phyloP scores from a whole-genome alignment of 2,113 vertebrate genomes.

The Caranx melampygus region DNA sequence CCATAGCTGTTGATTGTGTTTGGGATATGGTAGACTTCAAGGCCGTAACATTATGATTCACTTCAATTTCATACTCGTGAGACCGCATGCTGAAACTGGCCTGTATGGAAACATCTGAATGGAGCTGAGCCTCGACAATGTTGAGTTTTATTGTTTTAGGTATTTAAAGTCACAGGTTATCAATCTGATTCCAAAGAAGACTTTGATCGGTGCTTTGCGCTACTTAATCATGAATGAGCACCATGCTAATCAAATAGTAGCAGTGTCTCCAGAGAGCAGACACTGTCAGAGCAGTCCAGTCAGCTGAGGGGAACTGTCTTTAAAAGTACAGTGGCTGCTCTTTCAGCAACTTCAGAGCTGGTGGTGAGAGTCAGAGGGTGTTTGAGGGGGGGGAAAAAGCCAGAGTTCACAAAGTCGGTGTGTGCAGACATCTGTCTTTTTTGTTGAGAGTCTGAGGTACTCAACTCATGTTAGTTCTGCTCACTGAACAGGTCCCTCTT shows the following conservation, averaged over 20 bases:
- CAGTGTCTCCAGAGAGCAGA: slow-evolving; percentile 54
- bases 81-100: background rate
- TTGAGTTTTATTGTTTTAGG: background rate
- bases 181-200: slow-evolving; percentile 30
- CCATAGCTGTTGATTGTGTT: too few relatives aligned
- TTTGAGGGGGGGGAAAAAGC: background rate
- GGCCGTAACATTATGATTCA: too few relatives aligned
- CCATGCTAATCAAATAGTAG: slow-evolving; percentile 62
- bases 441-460: slow-evolving; percentile 13
- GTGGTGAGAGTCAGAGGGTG: background rate
- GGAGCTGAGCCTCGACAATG: background rate
- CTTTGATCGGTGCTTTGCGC: background rate
- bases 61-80: background rate
- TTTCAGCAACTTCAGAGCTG: slow-evolving; percentile 3
- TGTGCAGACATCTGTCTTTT: slow-evolving; percentile 42
- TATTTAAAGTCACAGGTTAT: slow-evolving; percentile 34
- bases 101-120: background rate
- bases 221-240: slow-evolving; percentile 59
- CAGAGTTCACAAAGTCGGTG: slow-evolving; percentile 21
- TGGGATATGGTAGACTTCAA: too few relatives aligned
- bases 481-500: slow-evolving; percentile 28
- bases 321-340: slow-evolving; percentile 26
- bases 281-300: slow-evolving; percentile 22
- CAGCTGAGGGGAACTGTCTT: slow-evolving; percentile 19
- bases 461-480: slow-evolving; percentile 40